These are phyloP conservation scores for Archips xylosteana DNA, from an alignment of 2,888 invertebrate genomes.

Conservation along the genomic window DNA sequence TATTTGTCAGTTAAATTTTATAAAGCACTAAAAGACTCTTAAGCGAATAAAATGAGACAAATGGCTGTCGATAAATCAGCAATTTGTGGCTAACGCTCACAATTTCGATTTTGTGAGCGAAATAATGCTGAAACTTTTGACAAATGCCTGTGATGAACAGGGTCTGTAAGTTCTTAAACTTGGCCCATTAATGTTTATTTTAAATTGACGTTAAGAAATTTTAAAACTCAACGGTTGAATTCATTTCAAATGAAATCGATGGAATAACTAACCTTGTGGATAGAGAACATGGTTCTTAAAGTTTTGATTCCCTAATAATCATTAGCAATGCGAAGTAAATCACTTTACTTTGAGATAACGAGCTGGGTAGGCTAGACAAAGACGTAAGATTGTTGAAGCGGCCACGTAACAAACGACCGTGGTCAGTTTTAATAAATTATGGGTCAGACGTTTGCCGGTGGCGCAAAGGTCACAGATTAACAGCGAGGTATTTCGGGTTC, in stretches of 20 bases:
- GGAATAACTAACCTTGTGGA: neutral
- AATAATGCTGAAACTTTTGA: slow-evolving; percentile 59
- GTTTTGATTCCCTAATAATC: neutral
- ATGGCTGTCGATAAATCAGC: slow-evolving; percentile 73
- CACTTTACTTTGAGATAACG: slow-evolving; percentile 11
- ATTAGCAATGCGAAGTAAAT: neutral
- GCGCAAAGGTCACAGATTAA: slow-evolving; percentile 79
- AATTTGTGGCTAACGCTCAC: slow-evolving; percentile 62
- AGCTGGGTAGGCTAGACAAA: slow-evolving; percentile 20
- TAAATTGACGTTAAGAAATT: neutral
- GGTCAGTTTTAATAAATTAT: slow-evolving; percentile 72
- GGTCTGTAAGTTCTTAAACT: neutral
- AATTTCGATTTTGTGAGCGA: slow-evolving; percentile 68
- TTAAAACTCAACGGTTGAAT: too few relatives aligned
- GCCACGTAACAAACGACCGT: slow-evolving; percentile 57
- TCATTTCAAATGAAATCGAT: neutral
- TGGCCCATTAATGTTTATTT: neutral
- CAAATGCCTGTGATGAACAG: slow-evolving; percentile 50
- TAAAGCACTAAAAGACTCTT: slow-evolving; percentile 37
- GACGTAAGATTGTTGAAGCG: slow-evolving; percentile 30
- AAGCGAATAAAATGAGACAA: slow-evolving; percentile 67
- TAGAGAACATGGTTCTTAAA: neutral
- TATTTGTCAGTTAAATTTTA: neutral
- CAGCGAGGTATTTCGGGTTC: slow-evolving; percentile 73
- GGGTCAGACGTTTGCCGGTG: slow-evolving; percentile 65